Evolutionary conservation across 2,797 vertebrate species (phyloP).

Genomic region (Melanogrammus aeglefinus): DNA sequence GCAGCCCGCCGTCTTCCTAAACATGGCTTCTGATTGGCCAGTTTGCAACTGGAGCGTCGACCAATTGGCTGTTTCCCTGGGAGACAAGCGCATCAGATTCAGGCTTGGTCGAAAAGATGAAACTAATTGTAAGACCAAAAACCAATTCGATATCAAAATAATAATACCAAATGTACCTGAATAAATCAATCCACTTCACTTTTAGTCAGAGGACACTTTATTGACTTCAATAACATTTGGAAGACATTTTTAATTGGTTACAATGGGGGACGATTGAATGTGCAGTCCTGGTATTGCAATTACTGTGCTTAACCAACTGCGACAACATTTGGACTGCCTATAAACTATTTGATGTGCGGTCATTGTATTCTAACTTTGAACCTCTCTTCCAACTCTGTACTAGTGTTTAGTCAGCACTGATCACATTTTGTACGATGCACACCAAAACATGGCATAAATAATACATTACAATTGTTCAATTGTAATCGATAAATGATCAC

Average conservation of each 20-base stretch:
- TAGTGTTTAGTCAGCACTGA: neutral
- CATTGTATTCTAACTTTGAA: slow-evolving; percentile 10
- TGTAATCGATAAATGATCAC: too few relatives aligned
- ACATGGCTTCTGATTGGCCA: slow-evolving; percentile 87
- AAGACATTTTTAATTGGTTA: neutral
- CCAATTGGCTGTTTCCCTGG: slow-evolving; percentile 74
- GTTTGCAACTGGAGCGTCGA: slow-evolving; percentile 79
- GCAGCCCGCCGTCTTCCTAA: slow-evolving; percentile 83
- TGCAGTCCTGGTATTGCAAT: slow-evolving; percentile 6
- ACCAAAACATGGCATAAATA: neutral
- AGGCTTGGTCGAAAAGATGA: slow-evolving; percentile 78
- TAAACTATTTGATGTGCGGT: neutral
- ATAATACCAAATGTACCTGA: neutral
- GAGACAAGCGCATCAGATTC: slow-evolving; percentile 77
- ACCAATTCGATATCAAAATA: neutral
- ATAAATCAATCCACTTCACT: neutral
- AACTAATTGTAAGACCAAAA: slow-evolving; percentile 71
- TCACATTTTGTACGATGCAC: neutral
- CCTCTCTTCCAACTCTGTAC: neutral
- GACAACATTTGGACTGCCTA: neutral
- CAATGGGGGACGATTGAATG: neutral
- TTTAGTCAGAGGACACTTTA: neutral
- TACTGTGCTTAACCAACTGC: neutral
- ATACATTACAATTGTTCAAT: neutral
- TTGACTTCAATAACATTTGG: neutral